These are phyloP conservation scores for Cavia aperea DNA, from an alignment of 2,113 vertebrate species.

Conservation along the genomic window DNA sequence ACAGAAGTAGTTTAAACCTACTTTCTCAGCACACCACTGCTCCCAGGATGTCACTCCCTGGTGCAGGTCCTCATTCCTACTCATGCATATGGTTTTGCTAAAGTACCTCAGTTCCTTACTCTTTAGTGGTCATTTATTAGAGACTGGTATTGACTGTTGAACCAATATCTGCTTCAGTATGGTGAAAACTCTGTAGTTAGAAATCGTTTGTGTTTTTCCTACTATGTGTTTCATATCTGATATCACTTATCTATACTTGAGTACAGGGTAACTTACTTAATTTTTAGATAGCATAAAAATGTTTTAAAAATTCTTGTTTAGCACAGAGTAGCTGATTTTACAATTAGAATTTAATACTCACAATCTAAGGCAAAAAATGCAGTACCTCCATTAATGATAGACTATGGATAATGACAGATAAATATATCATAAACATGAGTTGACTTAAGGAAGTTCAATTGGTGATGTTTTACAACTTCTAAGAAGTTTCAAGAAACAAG, in stretches of 20 bases:
- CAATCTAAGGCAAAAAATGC: neutral
- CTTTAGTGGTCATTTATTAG: neutral
- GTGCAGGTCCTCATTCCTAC: neutral
- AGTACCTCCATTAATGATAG: neutral
- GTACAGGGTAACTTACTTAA: neutral
- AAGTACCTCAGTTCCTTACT: neutral
- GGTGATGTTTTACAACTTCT: neutral
- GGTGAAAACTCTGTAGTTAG: neutral
- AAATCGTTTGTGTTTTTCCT: neutral
- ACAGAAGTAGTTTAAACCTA: neutral
- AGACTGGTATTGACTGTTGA: neutral
- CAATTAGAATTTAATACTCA: neutral
- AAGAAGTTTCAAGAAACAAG: neutral
- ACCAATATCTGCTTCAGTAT: neutral
- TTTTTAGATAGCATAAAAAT: neutral
- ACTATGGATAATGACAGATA: neutral
- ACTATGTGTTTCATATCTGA: neutral
- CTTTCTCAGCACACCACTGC: neutral
- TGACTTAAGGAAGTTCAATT: neutral
- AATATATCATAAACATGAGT: neutral
- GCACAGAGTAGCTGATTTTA: neutral
- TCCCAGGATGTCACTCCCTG: neutral
- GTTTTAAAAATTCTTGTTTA: neutral
- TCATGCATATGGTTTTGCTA: neutral
- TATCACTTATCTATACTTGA: neutral